Base-by-base conservation (phyloP, 1,140 invertebrate species). In the Drosophila sp. region DNA sequence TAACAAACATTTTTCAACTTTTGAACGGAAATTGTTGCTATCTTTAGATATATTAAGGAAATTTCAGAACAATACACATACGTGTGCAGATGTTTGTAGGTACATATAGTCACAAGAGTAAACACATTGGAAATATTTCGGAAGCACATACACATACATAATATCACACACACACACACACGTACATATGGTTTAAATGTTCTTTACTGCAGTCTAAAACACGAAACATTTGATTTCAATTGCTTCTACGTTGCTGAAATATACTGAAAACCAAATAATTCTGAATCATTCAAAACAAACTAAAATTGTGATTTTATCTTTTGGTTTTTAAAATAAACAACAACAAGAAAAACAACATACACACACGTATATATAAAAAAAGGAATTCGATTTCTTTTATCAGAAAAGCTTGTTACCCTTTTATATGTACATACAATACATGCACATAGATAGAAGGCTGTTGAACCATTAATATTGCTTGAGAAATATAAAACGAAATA, bases 261-360 rank as follows among this genome's bases (percentile, higher is more conserved):
- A 40, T 50, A 29, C 46, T 51, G 25, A 62, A 51, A 51, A 62
- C 32, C 40, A 51, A 40, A 50, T 62, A 38, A 62, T 62, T 62
- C 46, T 62, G 59, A 62, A 50, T 62, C 58, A 62, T 46, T n/a
- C n/a, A n/a, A 16, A 7, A 29, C 32, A 51, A 62, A 51, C 21
- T 36, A 41, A 40, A 62, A 51, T 51, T 50, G 32, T 62, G 59
- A 40, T 62, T 62, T 62, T 62, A 62, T 62, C 59, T 62, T 29
- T 51, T 9, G 46, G 21, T 41, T 62, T 41, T 51, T 9, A 51
- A 51, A 62, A 62, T 62, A 62, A 40, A 62, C 45, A 62, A 62
- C 36, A 38, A 13, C 11, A 38, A 53, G 2, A 40, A 56, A 56
- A 41, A 40, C 41, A 48, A 38, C 14, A 32, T 50, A 36, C 16